Conservation (phyloP, 1,140 invertebrate species). For the Globodera rostochiensis region DNA sequence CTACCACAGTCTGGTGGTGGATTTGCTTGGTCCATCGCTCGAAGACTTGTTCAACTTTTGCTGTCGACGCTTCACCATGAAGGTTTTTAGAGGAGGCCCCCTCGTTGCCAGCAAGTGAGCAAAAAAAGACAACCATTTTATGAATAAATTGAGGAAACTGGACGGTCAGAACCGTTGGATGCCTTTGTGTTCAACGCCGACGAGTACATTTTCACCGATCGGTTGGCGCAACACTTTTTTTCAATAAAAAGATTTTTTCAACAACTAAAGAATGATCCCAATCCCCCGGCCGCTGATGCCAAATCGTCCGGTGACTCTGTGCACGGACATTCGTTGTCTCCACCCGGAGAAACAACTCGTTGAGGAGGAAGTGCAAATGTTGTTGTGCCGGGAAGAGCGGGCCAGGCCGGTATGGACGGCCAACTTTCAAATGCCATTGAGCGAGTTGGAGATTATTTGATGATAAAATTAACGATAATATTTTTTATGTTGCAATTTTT, state of each 20-base stretch:
- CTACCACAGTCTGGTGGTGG: slow-evolving; percentile 95
- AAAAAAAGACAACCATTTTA: background rate
- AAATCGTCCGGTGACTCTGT: slow-evolving; percentile 34
- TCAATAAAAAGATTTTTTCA: background rate
- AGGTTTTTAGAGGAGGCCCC: slow-evolving; percentile 73
- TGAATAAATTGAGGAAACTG: slow-evolving; percentile 37
- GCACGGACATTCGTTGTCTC: slow-evolving; percentile 39
- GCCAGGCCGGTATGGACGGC: slow-evolving; percentile 41
- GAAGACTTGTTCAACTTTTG: slow-evolving; percentile 98
- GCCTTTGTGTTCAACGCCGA: slow-evolving; percentile 42
- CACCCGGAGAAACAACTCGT: slow-evolving; percentile 48
- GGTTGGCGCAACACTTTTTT: background rate
- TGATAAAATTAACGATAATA: background rate
- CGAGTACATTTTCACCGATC: slow-evolving; percentile 38
- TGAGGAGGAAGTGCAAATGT: slow-evolving; percentile 40
- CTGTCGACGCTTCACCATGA: slow-evolving; percentile 90
- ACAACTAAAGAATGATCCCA: slow-evolving; percentile 26
- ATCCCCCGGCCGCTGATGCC: slow-evolving; percentile 30
- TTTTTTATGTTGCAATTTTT: background rate
- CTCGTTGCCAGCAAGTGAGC: background rate
- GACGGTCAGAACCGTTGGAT: slow-evolving; percentile 31
- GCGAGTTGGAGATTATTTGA: slow-evolving; percentile 30
- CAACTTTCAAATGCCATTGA: slow-evolving; percentile 48
- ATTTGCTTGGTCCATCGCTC: slow-evolving; percentile 87
- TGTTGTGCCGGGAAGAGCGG: slow-evolving; percentile 41